Base-by-base conservation (phyloP, 2,888 invertebrate species). In the Acanthosepion pharaonis region DNA sequence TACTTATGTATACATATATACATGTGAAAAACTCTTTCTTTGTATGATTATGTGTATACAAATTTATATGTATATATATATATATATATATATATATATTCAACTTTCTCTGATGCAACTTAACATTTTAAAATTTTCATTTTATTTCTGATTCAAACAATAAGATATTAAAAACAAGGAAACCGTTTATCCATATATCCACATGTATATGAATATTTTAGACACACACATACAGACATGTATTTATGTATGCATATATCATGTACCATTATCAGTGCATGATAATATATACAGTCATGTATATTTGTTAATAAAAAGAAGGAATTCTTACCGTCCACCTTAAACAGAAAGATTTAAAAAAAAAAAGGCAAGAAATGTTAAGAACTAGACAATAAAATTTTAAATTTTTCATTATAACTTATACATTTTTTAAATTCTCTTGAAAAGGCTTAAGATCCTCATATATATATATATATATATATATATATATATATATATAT, bases 1-100 rank as follows among this genome's bases (percentile, higher is more conserved):
- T 78, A n/a, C 78, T n/a, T 78, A 78, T 78, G 78, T 78, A 78
- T 78, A 78, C 78, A 78, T 78, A 78, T n/a, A 78, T n/a, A n/a
- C n/a, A 78, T n/a, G 78, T n/a, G 78, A n/a, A 78, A 33, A 78
- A n/a, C 33, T 78, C 78, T n/a, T 78, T n/a, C 78, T 23, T 20
- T 59, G 23, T 23, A 23, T 59, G 33, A 33, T 11, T 78, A 9
- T 78, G n/a, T 78, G n/a, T 78, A 78, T 33, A 78, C 78, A 78
- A n/a, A 78, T 78, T 78, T 78, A 78, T 78, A n/a, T 78, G n/a
- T 78, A n/a, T 78, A 78, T 78, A 78, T n/a, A 78, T n/a, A 78
- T 78, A 78, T 78, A n/a, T 78, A 28, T 78, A n/a, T 78, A 78
- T 78, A 78, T 78, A 78, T 78, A 78, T n/a, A 78, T n/a, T 78